These are phyloP conservation scores for Geopemphigus sp. DNA, from an alignment of 1,140 invertebrate species.

Conservation along the genomic window DNA sequence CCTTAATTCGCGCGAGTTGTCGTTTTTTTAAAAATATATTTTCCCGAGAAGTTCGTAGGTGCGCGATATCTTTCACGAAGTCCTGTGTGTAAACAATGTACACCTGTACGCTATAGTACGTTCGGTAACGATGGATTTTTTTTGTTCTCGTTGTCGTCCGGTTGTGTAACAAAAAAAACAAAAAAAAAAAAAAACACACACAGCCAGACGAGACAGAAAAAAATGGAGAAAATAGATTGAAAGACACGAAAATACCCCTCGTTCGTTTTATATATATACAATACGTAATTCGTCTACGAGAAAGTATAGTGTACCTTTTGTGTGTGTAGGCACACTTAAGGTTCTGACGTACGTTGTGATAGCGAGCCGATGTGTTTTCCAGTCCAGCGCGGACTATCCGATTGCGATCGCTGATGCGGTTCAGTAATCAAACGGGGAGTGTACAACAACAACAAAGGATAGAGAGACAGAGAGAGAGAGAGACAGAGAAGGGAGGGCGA, in stretches of 20 bases:
- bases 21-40: neutral
- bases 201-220: too few species aligned
- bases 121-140: slow-evolving; percentile 11
- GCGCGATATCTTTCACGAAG: neutral
- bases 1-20: slow-evolving; percentile 25
- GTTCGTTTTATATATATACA: too few species aligned
- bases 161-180: neutral
- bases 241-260: neutral
- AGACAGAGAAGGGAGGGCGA: neutral
- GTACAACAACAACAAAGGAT: neutral
- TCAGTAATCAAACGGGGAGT: neutral
- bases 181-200: too few species aligned
- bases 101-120: neutral
- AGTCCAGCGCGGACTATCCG: slow-evolving; percentile 10
- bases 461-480: neutral
- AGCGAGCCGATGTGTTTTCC: neutral
- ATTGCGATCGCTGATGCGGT: slow-evolving; percentile 33
- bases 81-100: too few species aligned
- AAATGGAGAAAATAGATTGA: neutral
- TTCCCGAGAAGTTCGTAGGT: neutral
- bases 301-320: neutral
- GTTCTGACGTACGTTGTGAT: neutral
- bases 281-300: neutral
- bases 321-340: neutral
- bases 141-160: neutral